Base-by-base conservation (phyloP, 2,888 invertebrate species). In the Polydrusus cervinus region DNA sequence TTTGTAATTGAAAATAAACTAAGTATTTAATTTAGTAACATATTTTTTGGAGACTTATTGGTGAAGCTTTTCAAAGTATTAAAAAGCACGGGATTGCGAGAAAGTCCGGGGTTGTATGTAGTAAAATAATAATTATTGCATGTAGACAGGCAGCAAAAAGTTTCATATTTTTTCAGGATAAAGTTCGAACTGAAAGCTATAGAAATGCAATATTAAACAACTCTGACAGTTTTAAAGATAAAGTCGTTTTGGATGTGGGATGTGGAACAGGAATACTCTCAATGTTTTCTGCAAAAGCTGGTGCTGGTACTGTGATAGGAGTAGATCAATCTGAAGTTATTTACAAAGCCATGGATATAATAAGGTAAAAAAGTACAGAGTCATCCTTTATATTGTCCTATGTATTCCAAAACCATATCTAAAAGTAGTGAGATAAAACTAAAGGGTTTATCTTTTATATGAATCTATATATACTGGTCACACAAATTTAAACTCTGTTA, bases 261-360 rank as follows among this genome's bases (percentile, higher is more conserved):
- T 98, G 98, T 87, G 99, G 99, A 25, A 99, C 99, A 0, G 97
- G 97, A 34, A 98, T 99, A 80, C 89, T 99, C 25, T 98, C 98
- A 13, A 97, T 99, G 96, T 99, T 99, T 89, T 95, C 97, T 79
- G 98, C 97, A 11, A 93, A 95, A 84, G 97, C 98, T 20, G 98
- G 98, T 30, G 99, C 99, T 51, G 90, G 91, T 75, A 92, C 91
- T 87, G 96, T 99, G 6, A 93, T 95, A 84, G 98, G 97, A 80
- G 92, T 99, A 79, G 99, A 99, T 86, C 97, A 97, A 86, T 99
- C 99, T 0, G 96, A 97, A 82, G 96, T 99, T 78, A 94, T 99
- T 77, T 96, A 96, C 84, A 95, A 97, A 85, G 98, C 99, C 3
- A 95, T 97, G 91, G 96, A 97, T 85, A 99, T 99, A 81, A 92